Evolutionary conservation across 2,113 vertebrate genomes (phyloP), one percentile per base, ranked within the genome.

Genomic region (Pseudopipra pipra): DNA sequence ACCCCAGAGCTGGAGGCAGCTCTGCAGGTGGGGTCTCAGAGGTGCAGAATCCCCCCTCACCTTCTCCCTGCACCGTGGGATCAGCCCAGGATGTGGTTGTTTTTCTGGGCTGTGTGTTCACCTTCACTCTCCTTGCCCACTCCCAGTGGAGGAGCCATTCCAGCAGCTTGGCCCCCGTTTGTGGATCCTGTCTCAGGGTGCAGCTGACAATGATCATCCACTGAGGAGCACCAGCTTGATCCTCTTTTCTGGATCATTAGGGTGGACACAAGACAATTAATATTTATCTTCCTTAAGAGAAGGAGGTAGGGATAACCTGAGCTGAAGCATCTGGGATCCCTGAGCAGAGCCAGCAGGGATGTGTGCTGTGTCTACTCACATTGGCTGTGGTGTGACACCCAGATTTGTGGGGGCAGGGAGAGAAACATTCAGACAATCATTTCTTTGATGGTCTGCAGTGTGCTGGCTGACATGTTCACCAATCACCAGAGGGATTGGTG

Each of bases 121-220:
- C 72, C 21, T 70, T 62, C 37, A 5, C 11, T 46, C 33, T 51
- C 14, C 44, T 77, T 14, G 5, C 22, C 61, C 39, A 5, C 27
- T 46, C 1, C 0, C 75, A 49, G 16, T 41, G n/a, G 19, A 63
- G 58, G n/a, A 61, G 30, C 51, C 5, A 0, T 35, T 54, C 33
- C 9, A 31, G 41, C n/a, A 54, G 43, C 51, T 54, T 52, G 24
- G 30, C 12, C 37, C 20, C 1, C 16, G 41, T 18, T 8, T 74
- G 56, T 56, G 81, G 13, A 20, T 85, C 27, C 70, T 46, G 9
- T 59, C 65, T 51, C 30, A 27, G 43, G 6, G 27, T 31, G 65
- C 0, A 0, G 54, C 24, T 30, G 24, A 21, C 35, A 47, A 39
- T 14, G 56, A 22, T 49, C 41, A 3, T n/a, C 33, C 47, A 12